Evolutionary conservation across 1,140 invertebrate species (phyloP).

Genomic region (Bradynema listronoti): DNA sequence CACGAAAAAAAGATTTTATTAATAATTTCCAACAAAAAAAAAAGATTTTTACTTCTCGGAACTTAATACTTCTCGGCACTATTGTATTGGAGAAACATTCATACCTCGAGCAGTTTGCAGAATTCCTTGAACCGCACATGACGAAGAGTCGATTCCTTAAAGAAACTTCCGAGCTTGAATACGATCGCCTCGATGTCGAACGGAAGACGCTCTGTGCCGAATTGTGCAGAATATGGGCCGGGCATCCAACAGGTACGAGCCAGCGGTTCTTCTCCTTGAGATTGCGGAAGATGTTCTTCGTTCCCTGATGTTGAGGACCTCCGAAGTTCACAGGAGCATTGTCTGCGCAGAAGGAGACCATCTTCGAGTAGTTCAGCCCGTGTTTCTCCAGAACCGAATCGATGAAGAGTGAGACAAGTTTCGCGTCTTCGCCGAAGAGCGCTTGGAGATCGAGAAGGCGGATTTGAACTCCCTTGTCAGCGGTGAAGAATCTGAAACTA

Average conservation of each 20-base stretch:
- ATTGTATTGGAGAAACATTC: too few species aligned
- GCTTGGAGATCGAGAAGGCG: slow-evolving; percentile 9
- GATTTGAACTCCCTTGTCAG: slow-evolving; percentile 15
- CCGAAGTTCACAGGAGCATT: slow-evolving; percentile 15
- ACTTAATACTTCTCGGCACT: too few species aligned
- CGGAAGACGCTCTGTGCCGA: slow-evolving; percentile 15
- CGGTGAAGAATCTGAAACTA: slow-evolving; percentile 11
- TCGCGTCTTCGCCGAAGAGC: slow-evolving; percentile 14
- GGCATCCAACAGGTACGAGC: slow-evolving; percentile 17
- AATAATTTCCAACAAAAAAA: too few species aligned
- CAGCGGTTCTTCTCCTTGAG: slow-evolving; percentile 13
- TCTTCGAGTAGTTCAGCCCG: slow-evolving; percentile 1
- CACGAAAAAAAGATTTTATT: too few species aligned
- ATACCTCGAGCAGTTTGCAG: slow-evolving; percentile 16
- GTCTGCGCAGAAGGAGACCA: slow-evolving; percentile 14
- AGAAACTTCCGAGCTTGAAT: slow-evolving; percentile 18
- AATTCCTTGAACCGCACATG: slow-evolving; percentile 16
- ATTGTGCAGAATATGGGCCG: slow-evolving; percentile 18
- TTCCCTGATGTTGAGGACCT: background rate
- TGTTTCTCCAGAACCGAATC: slow-evolving; percentile 10
- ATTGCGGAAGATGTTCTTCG: slow-evolving; percentile 18
- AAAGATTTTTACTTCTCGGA: too few species aligned
- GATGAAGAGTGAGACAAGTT: slow-evolving; percentile 11
- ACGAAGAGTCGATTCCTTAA: slow-evolving; percentile 13
- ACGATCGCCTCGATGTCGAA: slow-evolving; percentile 15